Base-by-base conservation (phyloP, 2,888 invertebrate genomes). In the Athrips mouffetella region DNA sequence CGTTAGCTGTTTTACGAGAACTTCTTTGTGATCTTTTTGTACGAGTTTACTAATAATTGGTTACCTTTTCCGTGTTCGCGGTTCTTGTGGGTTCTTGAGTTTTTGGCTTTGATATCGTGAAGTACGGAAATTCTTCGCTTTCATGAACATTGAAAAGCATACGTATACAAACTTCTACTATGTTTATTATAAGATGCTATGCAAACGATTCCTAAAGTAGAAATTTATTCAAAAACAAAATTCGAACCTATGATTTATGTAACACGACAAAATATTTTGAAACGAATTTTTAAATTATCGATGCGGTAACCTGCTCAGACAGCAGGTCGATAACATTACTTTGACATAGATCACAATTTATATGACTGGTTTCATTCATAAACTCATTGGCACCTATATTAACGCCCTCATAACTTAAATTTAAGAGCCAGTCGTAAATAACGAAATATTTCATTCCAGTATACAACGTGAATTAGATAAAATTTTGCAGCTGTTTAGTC, bases 1-100 rank as follows among this genome's bases (percentile, higher is more conserved):
- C 73, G 71, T 71, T 65, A 60, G 65, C 57, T 68, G 74, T 75
- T 76, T 80, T 78, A 76, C 70, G 73, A 70, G 79, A 78, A 74
- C 63, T 47, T 59, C 67, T 80, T 74, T 80, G 76, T 77, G 75
- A 73, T 67, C 59, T 62, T 51, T n/a, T 25, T 47, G 54, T 56
- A 59, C 48, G 57, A 54, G 62, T 63, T 63, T 60, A 59, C 64
- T 59, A 51, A 50, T 57, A 49, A 52, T 46, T 50, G 44, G 46
- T 47, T 45, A 27, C 27, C 39, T 51, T 50, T 50, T 50, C 33
- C 39, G 31, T 15, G 11, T 44, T 23, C 13, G 50, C 31, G 53
- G 50, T 51, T 44, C 13, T 5, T 31, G 30, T 10, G 31, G 39
- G 31, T 31, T 20, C 30, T 31, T 44, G 20, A 44, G 21, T 21